Evolutionary conservation across 64 coral and sea anemone species (phyloP), one percentile per base, ranked within the genome.

Genomic region (Astreopora myriophthalma): DNA sequence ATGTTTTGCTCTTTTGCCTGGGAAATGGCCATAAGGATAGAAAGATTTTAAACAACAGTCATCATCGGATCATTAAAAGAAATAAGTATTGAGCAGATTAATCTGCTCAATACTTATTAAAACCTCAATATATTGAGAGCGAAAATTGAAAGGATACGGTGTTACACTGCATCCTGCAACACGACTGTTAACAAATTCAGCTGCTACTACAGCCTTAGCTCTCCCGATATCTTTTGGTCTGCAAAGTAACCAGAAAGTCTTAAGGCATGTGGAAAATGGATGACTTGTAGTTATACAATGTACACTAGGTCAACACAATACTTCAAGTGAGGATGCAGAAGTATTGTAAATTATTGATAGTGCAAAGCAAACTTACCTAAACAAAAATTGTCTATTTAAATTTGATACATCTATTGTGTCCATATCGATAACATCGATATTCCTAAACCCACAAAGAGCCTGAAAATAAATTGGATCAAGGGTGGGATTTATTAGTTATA

Each of bases 351-450:
- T 46, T 58, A 11, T 0, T 46, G 42, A 46, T 46, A 46, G n/a
- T 19, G 8, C 12, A 64, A 64, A 64, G 16, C 2, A 33, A 23
- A 38, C 38, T 65, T 87, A 98, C 96, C 96, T 98, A 75, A 98
- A 98, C 22, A 98, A 39, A 64, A 98, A 98, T 71, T 98, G 96
- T 86, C 96, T 89, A 90, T 98, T 98, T 66, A 98, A 89, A 57
- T 98, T 98, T 89, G 96, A 98, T 35, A 98, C 69, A 83, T 98
- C 96, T 83, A 98, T 98, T 32, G 96, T 98, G 66, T 98, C 96
- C 96, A 98, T 98, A 61, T 98, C 96, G 92, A 98, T 98, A 12
- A 98, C 96, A 81, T 98, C 93, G 80, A 98, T 98, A 52, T 98
- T 95, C 51, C 90, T 89, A 74, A 98, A 92, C 22, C 96, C 96